Conservation (phyloP, 2,888 invertebrate species). For the Rambutsinella grinnellia region DNA sequence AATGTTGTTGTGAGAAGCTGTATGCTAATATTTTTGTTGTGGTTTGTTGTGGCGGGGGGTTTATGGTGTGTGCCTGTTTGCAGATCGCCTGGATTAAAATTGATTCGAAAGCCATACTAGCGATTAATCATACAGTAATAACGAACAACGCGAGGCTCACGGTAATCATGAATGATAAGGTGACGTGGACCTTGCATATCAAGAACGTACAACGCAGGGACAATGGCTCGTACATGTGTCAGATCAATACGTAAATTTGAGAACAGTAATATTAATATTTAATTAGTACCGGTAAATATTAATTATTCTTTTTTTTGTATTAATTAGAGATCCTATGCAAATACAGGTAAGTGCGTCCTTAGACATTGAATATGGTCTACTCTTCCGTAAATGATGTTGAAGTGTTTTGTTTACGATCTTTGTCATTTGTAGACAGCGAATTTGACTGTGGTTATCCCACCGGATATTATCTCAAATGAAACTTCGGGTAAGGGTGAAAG, state of each 20-base stretch:
- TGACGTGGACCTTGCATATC: conserved; percentile 91
- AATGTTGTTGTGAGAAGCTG: neutral
- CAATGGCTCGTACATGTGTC: conserved; percentile 90
- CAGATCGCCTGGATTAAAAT: conserved; percentile 96
- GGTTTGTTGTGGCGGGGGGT: conserved; percentile 1
- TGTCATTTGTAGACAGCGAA: conserved; percentile 79
- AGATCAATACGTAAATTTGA: conserved; percentile 95
- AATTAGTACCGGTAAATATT: no score
- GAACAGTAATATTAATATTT: no score
- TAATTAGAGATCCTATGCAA: conserved; percentile 95
- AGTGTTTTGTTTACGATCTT: neutral
- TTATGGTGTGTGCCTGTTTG: conserved; percentile 26
- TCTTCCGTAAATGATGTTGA: neutral
- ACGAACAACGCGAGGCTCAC: conserved; percentile 91
- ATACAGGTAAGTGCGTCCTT: conserved; percentile 88
- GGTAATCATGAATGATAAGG: conserved; percentile 86
- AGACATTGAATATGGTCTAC: neutral
- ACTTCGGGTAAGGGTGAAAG: conserved; percentile 74
- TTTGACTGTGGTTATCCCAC: conserved; percentile 91
- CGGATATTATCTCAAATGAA: conserved; percentile 90
- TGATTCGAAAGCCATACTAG: conserved; percentile 87
- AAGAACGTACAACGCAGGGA: conserved; percentile 87
- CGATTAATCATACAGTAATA: conserved; percentile 94
- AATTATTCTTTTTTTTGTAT: no score
- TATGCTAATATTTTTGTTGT: neutral